Evolutionary conservation across 2,797 vertebrate species (phyloP).

Genomic region (Borostomias antarcticus): DNA sequence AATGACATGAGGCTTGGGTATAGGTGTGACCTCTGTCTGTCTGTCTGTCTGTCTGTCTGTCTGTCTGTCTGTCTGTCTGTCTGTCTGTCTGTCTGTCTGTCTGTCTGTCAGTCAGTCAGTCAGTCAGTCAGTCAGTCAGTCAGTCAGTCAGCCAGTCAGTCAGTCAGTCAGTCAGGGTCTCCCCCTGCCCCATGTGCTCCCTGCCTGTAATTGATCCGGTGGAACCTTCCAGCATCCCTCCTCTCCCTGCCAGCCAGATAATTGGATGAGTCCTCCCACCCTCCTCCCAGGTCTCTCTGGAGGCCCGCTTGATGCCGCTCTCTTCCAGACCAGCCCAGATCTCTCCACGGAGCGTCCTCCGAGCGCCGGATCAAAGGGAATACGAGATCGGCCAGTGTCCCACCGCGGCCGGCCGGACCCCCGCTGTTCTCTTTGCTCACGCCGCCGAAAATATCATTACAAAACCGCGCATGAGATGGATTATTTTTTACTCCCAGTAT

Average conservation of each 20-base stretch:
- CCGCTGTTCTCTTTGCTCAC: conserved; percentile 16
- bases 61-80: conserved; percentile 11
- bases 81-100: conserved; percentile 1
- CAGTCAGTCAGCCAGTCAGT: too few relatives aligned
- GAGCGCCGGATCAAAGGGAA: conserved; percentile 75
- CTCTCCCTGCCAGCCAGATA: conserved; percentile 59
- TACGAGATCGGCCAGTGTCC: conserved; percentile 57
- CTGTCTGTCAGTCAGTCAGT: not conserved
- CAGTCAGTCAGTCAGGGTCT: conserved; percentile 36
- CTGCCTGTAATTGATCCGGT: conserved; percentile 66
- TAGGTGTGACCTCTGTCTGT: not conserved
- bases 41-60: conserved; percentile 5
- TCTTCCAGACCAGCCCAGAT: conserved; percentile 51
- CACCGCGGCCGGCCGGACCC: conserved; percentile 37
- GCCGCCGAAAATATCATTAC: conserved; percentile 48
- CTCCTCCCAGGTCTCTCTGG: not conserved
- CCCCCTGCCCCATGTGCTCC: conserved; percentile 31
- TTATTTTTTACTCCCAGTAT: conserved; percentile 39
- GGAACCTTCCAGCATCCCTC: conserved; percentile 36
- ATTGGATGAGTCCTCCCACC: conserved; percentile 61
- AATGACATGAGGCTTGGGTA: not conserved
- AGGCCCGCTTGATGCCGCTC: conserved; percentile 50
- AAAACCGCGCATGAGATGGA: conserved; percentile 22
- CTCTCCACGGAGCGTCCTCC: conserved; percentile 63
- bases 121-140: not conserved